Evolutionary conservation across 2,797 vertebrate genomes (phyloP).

Genomic region (Myotis daubentonii): DNA sequence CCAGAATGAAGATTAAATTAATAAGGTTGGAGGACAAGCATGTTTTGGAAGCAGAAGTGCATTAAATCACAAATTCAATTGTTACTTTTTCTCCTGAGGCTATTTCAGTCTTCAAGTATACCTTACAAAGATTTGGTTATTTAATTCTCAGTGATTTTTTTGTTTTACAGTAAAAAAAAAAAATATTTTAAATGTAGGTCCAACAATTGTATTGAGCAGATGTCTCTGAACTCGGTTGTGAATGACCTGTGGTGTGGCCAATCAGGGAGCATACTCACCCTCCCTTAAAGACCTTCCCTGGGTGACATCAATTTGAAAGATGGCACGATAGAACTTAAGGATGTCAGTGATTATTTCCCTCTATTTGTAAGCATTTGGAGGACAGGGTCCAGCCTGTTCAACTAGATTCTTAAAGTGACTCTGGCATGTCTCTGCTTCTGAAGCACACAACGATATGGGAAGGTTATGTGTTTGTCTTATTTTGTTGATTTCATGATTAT

Average conservation of each 20-base stretch:
- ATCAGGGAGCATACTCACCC: background rate
- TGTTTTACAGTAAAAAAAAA: background rate
- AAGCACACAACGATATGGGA: background rate
- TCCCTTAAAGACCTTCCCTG: background rate
- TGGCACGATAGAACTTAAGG: background rate
- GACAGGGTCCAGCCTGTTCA: background rate
- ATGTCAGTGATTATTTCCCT: background rate
- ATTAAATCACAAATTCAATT: background rate
- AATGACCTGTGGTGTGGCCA: background rate
- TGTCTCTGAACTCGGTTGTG: background rate
- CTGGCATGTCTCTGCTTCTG: background rate
- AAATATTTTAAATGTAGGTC: background rate
- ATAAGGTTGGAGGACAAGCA: background rate
- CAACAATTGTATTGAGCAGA: background rate
- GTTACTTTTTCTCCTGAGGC: background rate
- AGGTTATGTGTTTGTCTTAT: background rate
- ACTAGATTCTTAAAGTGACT: background rate
- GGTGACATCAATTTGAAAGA: background rate
- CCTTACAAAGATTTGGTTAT: background rate
- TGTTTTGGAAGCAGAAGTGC: background rate
- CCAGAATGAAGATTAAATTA: background rate
- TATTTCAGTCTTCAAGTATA: background rate
- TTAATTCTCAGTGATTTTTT: background rate
- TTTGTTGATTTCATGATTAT: background rate
- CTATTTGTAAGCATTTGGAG: background rate